Evolutionary conservation across 2,888 invertebrate genomes (phyloP).

Genomic region (Antitype chi): DNA sequence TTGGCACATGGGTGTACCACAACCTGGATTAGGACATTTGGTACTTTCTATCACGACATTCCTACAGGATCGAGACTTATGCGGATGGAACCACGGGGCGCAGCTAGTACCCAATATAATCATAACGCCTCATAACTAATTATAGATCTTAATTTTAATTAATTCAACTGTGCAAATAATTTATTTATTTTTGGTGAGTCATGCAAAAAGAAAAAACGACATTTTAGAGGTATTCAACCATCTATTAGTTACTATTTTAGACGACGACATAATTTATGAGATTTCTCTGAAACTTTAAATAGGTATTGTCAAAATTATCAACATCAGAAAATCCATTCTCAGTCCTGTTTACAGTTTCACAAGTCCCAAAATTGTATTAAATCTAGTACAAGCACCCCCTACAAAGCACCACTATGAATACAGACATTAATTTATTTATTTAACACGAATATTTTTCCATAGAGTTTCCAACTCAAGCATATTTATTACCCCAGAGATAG

Average conservation of each 20-base stretch:
- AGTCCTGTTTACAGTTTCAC: neutral
- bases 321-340: neutral
- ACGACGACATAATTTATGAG: neutral
- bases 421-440: constrained; percentile 51
- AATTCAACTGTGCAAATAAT: neutral
- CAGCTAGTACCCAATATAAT: neutral
- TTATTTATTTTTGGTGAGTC: neutral
- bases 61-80: too few species aligned
- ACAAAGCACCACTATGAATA: constrained; percentile 12
- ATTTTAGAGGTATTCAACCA: neutral
- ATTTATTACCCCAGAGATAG: constrained; percentile 58
- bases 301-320: too few species aligned
- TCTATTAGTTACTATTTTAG: neutral
- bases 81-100: too few species aligned
- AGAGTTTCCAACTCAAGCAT: constrained; percentile 39
- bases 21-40: too few species aligned
- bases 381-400: neutral
- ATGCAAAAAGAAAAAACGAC: neutral
- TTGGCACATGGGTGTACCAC: too few species aligned
- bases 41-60: too few species aligned
- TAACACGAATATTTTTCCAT: constrained; percentile 42
- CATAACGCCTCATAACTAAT: neutral
- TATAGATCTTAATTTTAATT: neutral
- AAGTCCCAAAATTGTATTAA: neutral
- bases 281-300: neutral